Evolutionary conservation across 2,888 invertebrate genomes (phyloP), one percentile per base, ranked within the genome.

Genomic region (Globia sparganii): DNA sequence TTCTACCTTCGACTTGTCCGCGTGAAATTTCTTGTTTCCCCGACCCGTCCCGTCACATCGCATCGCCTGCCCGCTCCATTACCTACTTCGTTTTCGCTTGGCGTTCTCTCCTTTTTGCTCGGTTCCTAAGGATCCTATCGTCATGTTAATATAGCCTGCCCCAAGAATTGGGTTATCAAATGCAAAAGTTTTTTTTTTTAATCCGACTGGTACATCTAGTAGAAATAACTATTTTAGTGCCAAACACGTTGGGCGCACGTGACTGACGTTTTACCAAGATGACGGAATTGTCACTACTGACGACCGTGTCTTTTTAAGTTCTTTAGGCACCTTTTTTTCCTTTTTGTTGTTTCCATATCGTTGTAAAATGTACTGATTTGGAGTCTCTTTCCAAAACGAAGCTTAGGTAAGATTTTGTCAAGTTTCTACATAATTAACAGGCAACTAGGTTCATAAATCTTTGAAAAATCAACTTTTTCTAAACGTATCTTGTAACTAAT

Each of bases 211-310:
- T 25, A n/a, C n/a, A n/a, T n/a, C n/a, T n/a, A n/a, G n/a, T 9
- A 53, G 25, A n/a, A 18, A 43, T 59, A 53, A 83, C 78, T 67
- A 65, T 83, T 77, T 67, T 68, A 56, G 40, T 67, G 31, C 46
- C 56, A 75, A 46, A 5, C 56, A 62, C 28, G 62, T 59, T 58
- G 49, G 15, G n/a, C 4, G 46, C 46, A 46, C 43, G 46, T 62
- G 77, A 43, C 18, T 40, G 34, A 58, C 3, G 11, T 13, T 77
- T 28, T 31, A 37, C 49, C 15, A 43, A 31, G 34, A 53, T 65
- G 21, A 25, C 37, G 28, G 34, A 37, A 15, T n/a, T 68, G 61
- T 25, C n/a, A 75, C 21, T n/a, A 28, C 28, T 53, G 46, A 15
- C 8, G 43, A 46, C 9, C 21, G 43, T 72, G 53, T 21, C 28